Percentiles rank a stretch among this genome's conserved stretches.
These are phyloP conservation scores for Ricordea florida DNA, from an alignment of 92 coral and sea anemone species.

Conservation along the genomic window DNA sequence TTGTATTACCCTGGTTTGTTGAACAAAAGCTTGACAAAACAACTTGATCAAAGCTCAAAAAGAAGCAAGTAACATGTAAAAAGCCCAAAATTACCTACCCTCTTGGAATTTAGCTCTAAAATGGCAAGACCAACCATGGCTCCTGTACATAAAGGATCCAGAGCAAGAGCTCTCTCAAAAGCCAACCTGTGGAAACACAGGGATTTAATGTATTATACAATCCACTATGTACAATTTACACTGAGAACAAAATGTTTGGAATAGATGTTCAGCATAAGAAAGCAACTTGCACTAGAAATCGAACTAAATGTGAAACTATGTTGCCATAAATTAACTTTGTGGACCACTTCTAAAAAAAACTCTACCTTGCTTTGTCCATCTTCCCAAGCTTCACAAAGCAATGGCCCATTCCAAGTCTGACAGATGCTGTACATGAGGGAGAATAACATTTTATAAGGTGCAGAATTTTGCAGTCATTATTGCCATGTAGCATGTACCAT, in stretches of 20 bases:
- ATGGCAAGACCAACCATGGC: constrained; percentile 98
- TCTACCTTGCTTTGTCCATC: constrained; percentile 91
- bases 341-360: neutral
- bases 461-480: no score
- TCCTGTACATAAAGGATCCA: constrained; percentile 91
- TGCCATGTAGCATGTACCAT: no score
- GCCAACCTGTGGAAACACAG: constrained; percentile 62
- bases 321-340: no score
- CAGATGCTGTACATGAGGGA: constrained; percentile 70
- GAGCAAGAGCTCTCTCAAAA: constrained; percentile 90
- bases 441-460: no score
- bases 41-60: neutral
- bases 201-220: neutral
- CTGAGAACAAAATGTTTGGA: no score
- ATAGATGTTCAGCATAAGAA: no score
- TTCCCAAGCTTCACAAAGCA: constrained; percentile 94
- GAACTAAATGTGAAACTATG: no score
- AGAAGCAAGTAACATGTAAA: neutral
- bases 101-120: constrained; percentile 89
- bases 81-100: constrained; percentile 51
- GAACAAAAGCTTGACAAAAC: no score
- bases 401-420: constrained; percentile 97
- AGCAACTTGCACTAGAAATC: no score
- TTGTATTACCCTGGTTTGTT: no score
- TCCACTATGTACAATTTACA: neutral